These are phyloP conservation scores for Stenodera caucasica DNA, from an alignment of 2,888 invertebrate genomes.

Conservation along the genomic window DNA sequence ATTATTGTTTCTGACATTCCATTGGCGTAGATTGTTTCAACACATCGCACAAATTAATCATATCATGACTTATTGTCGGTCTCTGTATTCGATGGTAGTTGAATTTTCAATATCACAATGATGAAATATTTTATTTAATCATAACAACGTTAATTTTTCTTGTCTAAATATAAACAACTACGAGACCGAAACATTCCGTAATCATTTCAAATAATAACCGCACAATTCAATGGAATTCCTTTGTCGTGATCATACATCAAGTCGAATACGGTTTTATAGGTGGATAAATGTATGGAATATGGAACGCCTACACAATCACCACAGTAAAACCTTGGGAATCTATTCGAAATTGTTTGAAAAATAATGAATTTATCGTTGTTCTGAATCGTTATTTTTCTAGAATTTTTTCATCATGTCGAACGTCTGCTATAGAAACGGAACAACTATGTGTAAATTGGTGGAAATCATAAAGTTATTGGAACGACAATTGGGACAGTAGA, in stretches of 20 bases:
- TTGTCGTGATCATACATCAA: neutral
- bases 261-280: neutral
- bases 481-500: slow-evolving; percentile 3
- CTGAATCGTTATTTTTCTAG: too few relatives aligned
- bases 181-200: neutral
- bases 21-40: slow-evolving; percentile 17
- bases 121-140: neutral
- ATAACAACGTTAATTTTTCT: neutral
- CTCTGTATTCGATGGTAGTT: neutral
- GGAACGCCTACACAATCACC: neutral
- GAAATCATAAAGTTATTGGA: slow-evolving; percentile 3
- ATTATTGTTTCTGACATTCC: slow-evolving; percentile 21
- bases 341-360: too few relatives aligned
- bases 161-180: neutral
- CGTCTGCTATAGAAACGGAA: slow-evolving; percentile 6
- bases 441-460: neutral
- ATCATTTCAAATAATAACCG: neutral
- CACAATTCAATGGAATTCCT: neutral
- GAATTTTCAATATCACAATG: neutral
- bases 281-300: neutral
- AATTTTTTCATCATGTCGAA: slow-evolving; percentile 10
- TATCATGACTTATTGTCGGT: slow-evolving; percentile 14
- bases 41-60: slow-evolving; percentile 11
- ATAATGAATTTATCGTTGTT: too few relatives aligned
- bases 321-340: neutral